A percentile compares a stretch with the other conserved stretches of the same genome.
phyloP scores from a whole-genome alignment of 2,888 invertebrate genomes.

The Volucella zonaria region DNA sequence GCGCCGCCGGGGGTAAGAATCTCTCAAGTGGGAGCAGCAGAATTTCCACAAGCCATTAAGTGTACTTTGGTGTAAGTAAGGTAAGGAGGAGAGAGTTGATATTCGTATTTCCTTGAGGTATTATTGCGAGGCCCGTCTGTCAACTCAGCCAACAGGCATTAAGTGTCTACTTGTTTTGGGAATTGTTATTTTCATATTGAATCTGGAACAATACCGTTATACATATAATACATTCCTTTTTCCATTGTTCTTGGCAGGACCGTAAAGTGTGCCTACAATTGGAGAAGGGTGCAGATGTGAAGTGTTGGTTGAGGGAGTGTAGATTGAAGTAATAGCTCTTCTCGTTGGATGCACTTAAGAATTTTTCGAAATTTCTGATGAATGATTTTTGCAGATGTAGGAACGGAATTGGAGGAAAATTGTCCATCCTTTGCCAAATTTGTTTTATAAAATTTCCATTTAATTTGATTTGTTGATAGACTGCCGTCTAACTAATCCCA shows the following conservation, averaged over 20 bases:
- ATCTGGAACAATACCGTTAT: constrained; percentile 34
- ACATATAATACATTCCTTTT: constrained; percentile 1
- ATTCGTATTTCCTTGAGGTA: constrained; percentile 42
- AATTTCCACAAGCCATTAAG: constrained; percentile 49
- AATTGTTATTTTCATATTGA: constrained; percentile 65
- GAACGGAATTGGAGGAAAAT: too few relatives aligned
- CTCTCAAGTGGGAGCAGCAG: constrained; percentile 44
- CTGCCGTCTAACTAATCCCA: not conserved
- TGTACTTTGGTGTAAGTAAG: not conserved
- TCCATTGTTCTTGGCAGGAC: not conserved
- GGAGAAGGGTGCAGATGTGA: not conserved
- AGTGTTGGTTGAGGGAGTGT: not conserved
- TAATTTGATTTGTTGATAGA: constrained; percentile 27
- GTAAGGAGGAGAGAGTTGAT: not conserved
- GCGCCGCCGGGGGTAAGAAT: constrained; percentile 35
- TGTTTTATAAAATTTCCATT: constrained; percentile 26
- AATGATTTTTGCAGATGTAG: too few relatives aligned
- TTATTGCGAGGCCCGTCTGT: constrained; percentile 53
- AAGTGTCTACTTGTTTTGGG: constrained; percentile 58
- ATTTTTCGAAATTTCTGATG: too few relatives aligned
- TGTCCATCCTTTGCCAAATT: too few relatives aligned
- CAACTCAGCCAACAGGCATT: constrained; percentile 67
- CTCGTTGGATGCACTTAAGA: constrained; percentile 8
- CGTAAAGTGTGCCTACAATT: constrained; percentile 11
- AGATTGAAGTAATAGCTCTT: not conserved